A percentile compares a stretch with the other conserved stretches of the same genome.
Evolutionary conservation across 2,113 vertebrate species (phyloP).

Genomic region (Empidonax alnorum): DNA sequence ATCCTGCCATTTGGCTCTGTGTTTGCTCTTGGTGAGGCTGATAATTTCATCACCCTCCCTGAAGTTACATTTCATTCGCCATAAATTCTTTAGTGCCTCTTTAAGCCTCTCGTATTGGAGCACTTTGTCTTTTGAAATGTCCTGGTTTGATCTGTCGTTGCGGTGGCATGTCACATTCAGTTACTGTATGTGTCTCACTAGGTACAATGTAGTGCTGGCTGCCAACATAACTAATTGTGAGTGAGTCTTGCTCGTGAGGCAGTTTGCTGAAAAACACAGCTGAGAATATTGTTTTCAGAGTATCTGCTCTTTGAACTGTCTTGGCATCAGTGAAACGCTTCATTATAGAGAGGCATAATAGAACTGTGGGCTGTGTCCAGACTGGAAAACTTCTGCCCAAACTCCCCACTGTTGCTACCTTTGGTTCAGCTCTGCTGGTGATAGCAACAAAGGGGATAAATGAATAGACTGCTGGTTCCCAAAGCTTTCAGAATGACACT

Average conservation of each 20-base stretch:
- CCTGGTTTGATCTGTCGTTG: background rate
- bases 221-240: slow-evolving; percentile 40
- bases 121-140: slow-evolving; percentile 36
- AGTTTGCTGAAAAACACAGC: background rate
- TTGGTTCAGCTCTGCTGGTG: background rate
- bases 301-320: slow-evolving; percentile 22
- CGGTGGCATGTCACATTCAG: slow-evolving; percentile 42
- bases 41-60: slow-evolving; percentile 28
- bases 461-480: background rate
- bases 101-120: background rate
- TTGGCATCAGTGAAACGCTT: background rate
- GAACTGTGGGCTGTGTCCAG: background rate
- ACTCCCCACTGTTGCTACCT: background rate
- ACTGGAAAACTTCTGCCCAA: background rate
- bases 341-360: background rate
- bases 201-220: background rate
- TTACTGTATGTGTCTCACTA: slow-evolving; percentile 33
- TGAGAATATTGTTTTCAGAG: background rate
- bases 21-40: background rate
- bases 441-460: background rate
- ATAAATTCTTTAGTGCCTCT: slow-evolving; percentile 52
- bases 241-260: background rate
- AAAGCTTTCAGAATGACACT: background rate
- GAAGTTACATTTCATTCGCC: background rate
- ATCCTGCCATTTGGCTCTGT: background rate